phyloP scores from a whole-genome alignment of 2,113 vertebrate species.

The Origma solitaria region DNA sequence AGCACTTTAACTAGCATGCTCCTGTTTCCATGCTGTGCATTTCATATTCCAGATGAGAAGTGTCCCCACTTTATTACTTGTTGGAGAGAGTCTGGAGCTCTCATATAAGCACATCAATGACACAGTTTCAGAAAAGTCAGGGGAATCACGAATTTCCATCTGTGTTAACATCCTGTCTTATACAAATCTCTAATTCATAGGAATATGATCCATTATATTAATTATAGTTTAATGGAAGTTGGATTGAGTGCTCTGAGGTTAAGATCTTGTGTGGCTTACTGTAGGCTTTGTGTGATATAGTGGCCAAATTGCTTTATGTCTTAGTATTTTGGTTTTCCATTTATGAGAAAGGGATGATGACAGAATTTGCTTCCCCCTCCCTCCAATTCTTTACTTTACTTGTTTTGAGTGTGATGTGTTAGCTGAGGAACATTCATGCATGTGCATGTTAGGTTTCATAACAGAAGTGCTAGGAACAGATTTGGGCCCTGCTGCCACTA shows the following conservation, averaged over 20 bases:
- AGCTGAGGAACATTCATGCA: neutral
- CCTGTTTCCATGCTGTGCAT: neutral
- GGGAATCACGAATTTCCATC: neutral
- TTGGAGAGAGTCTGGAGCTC: neutral
- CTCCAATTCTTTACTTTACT: neutral
- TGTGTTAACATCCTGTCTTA: neutral
- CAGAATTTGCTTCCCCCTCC: neutral
- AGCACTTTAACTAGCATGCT: neutral
- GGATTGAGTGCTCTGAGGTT: neutral
- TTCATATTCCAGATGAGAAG: neutral
- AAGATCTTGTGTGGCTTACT: neutral
- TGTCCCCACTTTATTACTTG: accelerated
- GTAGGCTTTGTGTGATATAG: neutral
- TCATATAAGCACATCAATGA: neutral
- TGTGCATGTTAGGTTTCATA: neutral
- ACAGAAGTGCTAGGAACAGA: neutral
- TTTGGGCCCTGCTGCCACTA: neutral
- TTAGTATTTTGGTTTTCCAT: neutral
- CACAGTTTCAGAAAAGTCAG: neutral
- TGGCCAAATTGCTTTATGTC: neutral
- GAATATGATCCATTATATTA: neutral
- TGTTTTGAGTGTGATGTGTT: neutral
- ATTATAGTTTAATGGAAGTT: neutral
- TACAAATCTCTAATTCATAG: neutral
- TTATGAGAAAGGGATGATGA: neutral